Percentiles rank a stretch among this genome's conserved stretches.
Evolutionary conservation across 2,113 vertebrate genomes (phyloP).

Genomic region (Amblyopsis rosae): DNA sequence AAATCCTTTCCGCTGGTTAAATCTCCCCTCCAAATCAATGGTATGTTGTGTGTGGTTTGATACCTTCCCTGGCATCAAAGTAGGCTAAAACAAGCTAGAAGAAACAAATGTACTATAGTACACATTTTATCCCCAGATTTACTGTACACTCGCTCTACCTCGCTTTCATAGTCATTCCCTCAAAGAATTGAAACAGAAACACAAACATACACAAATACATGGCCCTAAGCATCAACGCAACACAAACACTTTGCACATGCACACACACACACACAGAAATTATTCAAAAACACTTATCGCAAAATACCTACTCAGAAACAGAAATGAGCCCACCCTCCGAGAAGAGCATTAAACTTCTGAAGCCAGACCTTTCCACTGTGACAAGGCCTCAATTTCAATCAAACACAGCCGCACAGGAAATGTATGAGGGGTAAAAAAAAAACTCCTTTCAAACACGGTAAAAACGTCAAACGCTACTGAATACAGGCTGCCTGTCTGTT

Average conservation of each 20-base stretch:
- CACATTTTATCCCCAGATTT: background rate
- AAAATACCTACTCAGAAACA: slow-evolving; percentile 15
- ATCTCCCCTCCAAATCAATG: slow-evolving; percentile 7
- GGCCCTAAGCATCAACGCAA: background rate
- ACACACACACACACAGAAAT: slow-evolving; percentile 28
- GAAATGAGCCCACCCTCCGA: slow-evolving; percentile 23
- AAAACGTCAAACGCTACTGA: slow-evolving; percentile 22
- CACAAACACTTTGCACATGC: background rate
- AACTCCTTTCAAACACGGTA: slow-evolving; percentile 31
- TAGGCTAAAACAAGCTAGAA: slow-evolving; percentile 1
- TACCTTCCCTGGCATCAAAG: background rate
- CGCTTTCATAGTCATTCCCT: background rate
- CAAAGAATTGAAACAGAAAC: background rate
- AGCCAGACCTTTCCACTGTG: slow-evolving; percentile 43
- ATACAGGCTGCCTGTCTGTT: slow-evolving; percentile 32
- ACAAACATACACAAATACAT: slow-evolving; percentile 1
- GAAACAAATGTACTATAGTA: too few species aligned
- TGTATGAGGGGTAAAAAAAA: background rate
- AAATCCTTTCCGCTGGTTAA: background rate
- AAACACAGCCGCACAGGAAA: slow-evolving; percentile 23
- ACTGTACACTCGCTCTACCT: background rate
- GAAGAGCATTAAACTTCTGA: slow-evolving; percentile 43
- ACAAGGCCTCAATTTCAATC: slow-evolving; percentile 61
- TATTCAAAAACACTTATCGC: slow-evolving; percentile 38
- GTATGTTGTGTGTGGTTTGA: slow-evolving; percentile 1